A percentile compares a stretch with the other conserved stretches of the same genome.
Conservation (phyloP, 2,888 invertebrate genomes). For the Tinea semifulvella region DNA sequence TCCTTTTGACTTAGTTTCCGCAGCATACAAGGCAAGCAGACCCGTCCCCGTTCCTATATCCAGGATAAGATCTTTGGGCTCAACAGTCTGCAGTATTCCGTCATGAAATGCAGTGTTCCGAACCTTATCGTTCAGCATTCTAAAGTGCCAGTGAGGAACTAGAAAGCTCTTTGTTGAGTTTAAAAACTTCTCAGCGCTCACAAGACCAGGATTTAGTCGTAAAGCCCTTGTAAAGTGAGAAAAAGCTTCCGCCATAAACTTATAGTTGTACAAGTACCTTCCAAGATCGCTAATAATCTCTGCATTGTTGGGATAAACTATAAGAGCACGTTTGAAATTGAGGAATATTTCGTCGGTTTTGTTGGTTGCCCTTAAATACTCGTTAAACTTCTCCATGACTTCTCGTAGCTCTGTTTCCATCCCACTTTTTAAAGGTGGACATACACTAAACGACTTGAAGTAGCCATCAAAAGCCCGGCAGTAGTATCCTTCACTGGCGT, state of each 20-base stretch:
- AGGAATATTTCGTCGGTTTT: constrained; percentile 38
- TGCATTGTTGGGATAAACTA: constrained; percentile 34
- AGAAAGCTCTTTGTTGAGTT: constrained; percentile 73
- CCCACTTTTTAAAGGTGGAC: constrained; percentile 25
- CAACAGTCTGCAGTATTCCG: constrained; percentile 68
- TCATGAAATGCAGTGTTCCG: constrained; percentile 73
- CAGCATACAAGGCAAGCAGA: constrained; percentile 74
- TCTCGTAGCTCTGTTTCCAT: constrained; percentile 37
- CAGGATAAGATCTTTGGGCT: constrained; percentile 64
- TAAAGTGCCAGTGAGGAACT: constrained; percentile 83
- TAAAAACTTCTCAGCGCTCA: constrained; percentile 71
- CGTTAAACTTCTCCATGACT: constrained; percentile 31
- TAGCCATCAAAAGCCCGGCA: constrained; percentile 40
- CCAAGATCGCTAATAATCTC: constrained; percentile 45
- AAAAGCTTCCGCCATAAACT: constrained; percentile 64
- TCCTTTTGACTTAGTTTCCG: constrained; percentile 56
- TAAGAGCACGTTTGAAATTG: constrained; percentile 36
- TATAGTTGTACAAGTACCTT: constrained; percentile 55
- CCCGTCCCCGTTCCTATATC: constrained; percentile 85
- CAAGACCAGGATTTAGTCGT: constrained; percentile 51
- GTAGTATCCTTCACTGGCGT: constrained; percentile 28
- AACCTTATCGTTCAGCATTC: constrained; percentile 80
- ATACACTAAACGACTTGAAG: constrained; percentile 34
- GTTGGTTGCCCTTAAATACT: constrained; percentile 26
- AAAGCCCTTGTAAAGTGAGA: constrained; percentile 65